Evolutionary conservation across 2,113 vertebrate genomes (phyloP).

Genomic region (Marmota flaviventris): DNA sequence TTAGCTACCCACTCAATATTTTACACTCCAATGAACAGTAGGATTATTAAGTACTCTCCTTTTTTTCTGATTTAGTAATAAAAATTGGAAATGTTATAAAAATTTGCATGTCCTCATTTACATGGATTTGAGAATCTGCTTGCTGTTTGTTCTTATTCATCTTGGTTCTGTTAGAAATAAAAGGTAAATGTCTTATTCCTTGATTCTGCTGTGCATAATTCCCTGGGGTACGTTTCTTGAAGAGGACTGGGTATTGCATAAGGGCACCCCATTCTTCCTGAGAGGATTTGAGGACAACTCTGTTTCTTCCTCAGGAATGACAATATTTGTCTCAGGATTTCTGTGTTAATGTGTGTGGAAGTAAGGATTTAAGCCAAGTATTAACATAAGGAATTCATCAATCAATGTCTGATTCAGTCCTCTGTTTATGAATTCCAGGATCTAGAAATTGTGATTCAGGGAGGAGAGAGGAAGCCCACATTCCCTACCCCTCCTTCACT

Average conservation of each 20-base stretch:
- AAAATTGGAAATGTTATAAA: background rate
- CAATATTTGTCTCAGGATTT: background rate
- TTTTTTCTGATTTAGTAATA: slow-evolving; percentile 20
- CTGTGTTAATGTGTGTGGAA: background rate
- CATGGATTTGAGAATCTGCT: background rate
- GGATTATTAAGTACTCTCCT: background rate
- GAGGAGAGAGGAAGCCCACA: background rate
- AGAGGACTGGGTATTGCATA: background rate
- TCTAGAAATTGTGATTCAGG: background rate
- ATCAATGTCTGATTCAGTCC: background rate
- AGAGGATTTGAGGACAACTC: background rate
- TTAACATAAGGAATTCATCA: background rate
- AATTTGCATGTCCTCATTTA: background rate
- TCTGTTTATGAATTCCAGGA: background rate
- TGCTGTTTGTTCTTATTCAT: background rate
- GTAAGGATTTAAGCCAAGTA: background rate
- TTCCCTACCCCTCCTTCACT: background rate
- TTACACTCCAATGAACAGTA: background rate
- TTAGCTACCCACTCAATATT: background rate
- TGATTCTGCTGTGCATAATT: background rate
- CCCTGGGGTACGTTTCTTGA: background rate
- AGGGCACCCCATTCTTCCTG: background rate
- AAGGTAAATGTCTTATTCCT: background rate
- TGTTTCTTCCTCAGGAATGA: background rate
- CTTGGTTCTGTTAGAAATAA: background rate